These are phyloP conservation scores for Lasioglossum calceatum DNA, from an alignment of 2,888 invertebrate species.

Conservation along the genomic window DNA sequence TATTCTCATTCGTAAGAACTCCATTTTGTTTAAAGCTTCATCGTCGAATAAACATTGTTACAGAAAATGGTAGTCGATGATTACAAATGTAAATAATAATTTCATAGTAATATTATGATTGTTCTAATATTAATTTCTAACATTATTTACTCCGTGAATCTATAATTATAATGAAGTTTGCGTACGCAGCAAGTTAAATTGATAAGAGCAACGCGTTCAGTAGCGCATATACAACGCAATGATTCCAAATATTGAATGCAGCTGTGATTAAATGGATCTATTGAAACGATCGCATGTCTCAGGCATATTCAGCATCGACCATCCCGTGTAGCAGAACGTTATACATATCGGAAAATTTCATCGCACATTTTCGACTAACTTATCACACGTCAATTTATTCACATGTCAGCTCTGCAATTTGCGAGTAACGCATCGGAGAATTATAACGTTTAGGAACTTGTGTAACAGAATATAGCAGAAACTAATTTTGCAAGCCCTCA, in stretches of 20 bases:
- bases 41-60: not conserved
- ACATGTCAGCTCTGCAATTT: not conserved
- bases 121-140: not conserved
- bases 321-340: not conserved
- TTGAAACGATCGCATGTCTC: constrained; percentile 8
- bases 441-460: not conserved
- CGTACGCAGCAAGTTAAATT: not conserved
- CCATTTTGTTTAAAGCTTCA: not conserved
- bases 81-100: not conserved
- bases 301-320: not conserved
- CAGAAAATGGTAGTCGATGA: no score
- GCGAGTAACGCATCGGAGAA: not conserved
- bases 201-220: not conserved
- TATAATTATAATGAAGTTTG: not conserved
- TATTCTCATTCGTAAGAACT: not conserved
- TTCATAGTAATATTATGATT: not conserved
- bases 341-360: not conserved
- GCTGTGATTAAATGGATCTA: not conserved
- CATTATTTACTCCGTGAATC: not conserved
- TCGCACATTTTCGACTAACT: not conserved
- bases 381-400: not conserved
- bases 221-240: not conserved
- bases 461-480: not conserved
- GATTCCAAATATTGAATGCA: not conserved
- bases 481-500: not conserved